Base-by-base conservation (phyloP, 2,797 vertebrate species). In the Mormyrops boulengeri region DNA sequence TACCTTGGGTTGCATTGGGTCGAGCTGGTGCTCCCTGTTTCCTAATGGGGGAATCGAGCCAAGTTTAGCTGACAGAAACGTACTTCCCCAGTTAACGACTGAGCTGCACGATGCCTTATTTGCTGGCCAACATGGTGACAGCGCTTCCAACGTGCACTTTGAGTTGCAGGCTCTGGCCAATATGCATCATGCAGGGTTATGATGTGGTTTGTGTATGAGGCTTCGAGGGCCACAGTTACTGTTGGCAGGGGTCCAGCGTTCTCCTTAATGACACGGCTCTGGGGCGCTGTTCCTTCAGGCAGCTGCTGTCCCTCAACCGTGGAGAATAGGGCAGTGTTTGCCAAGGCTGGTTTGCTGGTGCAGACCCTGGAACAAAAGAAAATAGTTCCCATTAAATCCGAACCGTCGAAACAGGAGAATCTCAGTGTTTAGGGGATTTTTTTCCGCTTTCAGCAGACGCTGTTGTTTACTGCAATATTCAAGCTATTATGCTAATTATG, bases 311-410 rank as follows among this genome's bases (percentile, higher is more conserved):
- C 80, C 80, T 84, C 38, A 49, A 84, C 80, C 80, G 38, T 8
- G 80, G 9, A 44, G 80, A 84, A 49, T 44, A 26, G 38, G 47
- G 47, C 80, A 84, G 80, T 44, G 80, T 44, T 26, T 49, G 38
- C 80, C 80, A 44, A 49, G 80, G 30, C 80, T 26, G n/a, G 41
- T 44, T 22, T 84, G 80, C 47, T 44, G 80, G 80, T 84, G 38
- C 80, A 17, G 17, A 26, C 41, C 80, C n/a, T 84, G 80, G 80
- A 84, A 84, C 80, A 92, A 47, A 49, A 85, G 77, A 89, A 80
- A 90, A 91, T 52, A 85, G 85, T 90, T 38, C 66, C 30, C 66
- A 38, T 73, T 44, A 26, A 84, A 84, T 49, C 9, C 3, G 80
- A 49, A 84, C 80, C 22, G 38, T 84, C 22, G 80, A 84, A 84